Percentiles rank a stretch among this genome's conserved stretches.
phyloP scores from a whole-genome alignment of 1,140 invertebrate species.

The Himalopsyche phryganea region DNA sequence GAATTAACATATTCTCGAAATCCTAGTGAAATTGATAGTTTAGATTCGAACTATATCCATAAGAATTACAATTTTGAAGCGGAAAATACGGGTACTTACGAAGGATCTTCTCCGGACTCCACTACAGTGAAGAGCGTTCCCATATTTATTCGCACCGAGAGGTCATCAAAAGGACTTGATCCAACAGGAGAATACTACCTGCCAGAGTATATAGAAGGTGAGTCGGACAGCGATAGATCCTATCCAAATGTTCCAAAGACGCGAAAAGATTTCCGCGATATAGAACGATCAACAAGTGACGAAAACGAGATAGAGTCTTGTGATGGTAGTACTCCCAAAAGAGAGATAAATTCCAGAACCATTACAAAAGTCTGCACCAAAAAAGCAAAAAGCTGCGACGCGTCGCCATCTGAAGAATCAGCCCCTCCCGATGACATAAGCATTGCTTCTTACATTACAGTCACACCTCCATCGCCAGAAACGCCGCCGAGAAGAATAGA shows the following conservation, averaged over 20 bases:
- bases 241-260: slow-evolving; percentile 35
- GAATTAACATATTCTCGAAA: slow-evolving; percentile 39
- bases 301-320: slow-evolving; percentile 33
- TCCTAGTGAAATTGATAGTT: slow-evolving; percentile 59
- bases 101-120: slow-evolving; percentile 47
- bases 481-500: slow-evolving; percentile 48
- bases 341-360: slow-evolving; percentile 4
- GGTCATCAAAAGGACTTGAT: slow-evolving; percentile 43
- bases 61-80: slow-evolving; percentile 54
- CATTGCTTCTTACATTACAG: slow-evolving; percentile 51
- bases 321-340: neutral
- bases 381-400: slow-evolving; percentile 9
- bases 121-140: slow-evolving; percentile 38
- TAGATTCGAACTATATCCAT: slow-evolving; percentile 63
- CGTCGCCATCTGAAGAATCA: slow-evolving; percentile 31
- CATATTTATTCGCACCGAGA: slow-evolving; percentile 45
- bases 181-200: slow-evolving; percentile 35
- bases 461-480: slow-evolving; percentile 47
- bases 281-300: slow-evolving; percentile 28
- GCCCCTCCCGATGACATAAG: slow-evolving; percentile 40
- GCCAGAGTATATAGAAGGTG: slow-evolving; percentile 43
- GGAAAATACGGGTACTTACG: slow-evolving; percentile 42
- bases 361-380: slow-evolving; percentile 1
- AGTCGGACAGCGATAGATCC: slow-evolving; percentile 49
- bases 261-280: slow-evolving; percentile 31